Evolutionary conservation across 2,113 vertebrate genomes (phyloP).

Genomic region (Grammomys surdaster): DNA sequence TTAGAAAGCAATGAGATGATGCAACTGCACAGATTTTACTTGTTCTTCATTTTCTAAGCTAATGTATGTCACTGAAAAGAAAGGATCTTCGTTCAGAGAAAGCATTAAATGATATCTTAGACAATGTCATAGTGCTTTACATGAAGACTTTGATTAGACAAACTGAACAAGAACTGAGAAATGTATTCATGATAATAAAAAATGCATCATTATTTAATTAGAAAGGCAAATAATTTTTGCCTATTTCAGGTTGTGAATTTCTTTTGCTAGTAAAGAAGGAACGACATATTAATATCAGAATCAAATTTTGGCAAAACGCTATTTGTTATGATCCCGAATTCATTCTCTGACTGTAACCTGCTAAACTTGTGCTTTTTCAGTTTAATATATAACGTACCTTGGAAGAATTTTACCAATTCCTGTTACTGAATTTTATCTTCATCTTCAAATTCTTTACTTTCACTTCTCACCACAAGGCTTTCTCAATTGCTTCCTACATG

Average conservation of each 20-base stretch:
- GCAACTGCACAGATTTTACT: background rate
- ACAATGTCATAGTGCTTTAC: background rate
- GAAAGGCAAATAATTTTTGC: background rate
- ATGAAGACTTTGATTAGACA: background rate
- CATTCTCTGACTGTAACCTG: background rate
- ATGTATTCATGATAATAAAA: background rate
- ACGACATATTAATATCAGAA: background rate
- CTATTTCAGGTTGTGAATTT: background rate
- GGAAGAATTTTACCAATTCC: background rate
- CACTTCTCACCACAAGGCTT: fast-evolving
- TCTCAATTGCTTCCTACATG: background rate
- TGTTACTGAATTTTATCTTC: background rate
- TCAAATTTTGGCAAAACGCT: background rate
- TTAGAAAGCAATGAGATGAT: background rate
- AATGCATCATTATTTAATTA: background rate
- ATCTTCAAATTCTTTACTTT: background rate
- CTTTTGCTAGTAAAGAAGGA: background rate
- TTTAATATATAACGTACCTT: background rate
- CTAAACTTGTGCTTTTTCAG: background rate
- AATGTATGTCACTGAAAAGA: background rate
- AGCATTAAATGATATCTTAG: background rate
- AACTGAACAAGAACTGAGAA: background rate
- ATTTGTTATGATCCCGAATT: background rate
- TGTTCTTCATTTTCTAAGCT: background rate
- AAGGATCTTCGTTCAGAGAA: background rate